Percentiles rank a stretch among this genome's conserved stretches.
Evolutionary conservation across 2,888 invertebrate species (phyloP).

Genomic region (Miltochrista miniata): DNA sequence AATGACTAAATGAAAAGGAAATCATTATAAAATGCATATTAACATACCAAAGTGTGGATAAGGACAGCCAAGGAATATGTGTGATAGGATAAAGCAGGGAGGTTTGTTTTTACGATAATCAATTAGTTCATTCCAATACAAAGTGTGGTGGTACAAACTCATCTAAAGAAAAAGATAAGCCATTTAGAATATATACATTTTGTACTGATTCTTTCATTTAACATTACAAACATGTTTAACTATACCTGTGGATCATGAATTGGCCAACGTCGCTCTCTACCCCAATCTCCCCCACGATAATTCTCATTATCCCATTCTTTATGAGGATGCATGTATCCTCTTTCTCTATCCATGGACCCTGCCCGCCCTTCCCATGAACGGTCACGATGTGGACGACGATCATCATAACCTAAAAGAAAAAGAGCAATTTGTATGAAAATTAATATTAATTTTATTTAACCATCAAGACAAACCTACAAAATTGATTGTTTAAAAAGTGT

Average conservation of each 20-base stretch:
- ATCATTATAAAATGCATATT: constrained; percentile 22
- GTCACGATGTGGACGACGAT: constrained; percentile 76
- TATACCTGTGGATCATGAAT: constrained; percentile 75
- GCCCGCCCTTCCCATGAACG: constrained; percentile 83
- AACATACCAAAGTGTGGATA: constrained; percentile 77
- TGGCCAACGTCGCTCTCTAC: constrained; percentile 76
- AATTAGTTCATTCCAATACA: constrained; percentile 72
- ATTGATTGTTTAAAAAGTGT: too few species aligned
- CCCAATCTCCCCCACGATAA: constrained; percentile 81
- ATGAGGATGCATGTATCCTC: constrained; percentile 74
- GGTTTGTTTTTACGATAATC: constrained; percentile 68
- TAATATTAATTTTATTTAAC: too few species aligned
- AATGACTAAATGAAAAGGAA: neutral
- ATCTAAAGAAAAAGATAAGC: constrained; percentile 59
- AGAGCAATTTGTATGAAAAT: too few species aligned
- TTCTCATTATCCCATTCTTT: constrained; percentile 83
- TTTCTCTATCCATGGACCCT: constrained; percentile 74
- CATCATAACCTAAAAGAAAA: constrained; percentile 67
- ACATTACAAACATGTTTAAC: neutral
- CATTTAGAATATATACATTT: constrained; percentile 6
- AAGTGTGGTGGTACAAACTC: constrained; percentile 62
- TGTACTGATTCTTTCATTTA: neutral
- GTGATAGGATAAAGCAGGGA: constrained; percentile 75
- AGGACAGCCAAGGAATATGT: constrained; percentile 80
- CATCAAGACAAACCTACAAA: too few species aligned